Evolutionary conservation across 2,113 vertebrate genomes (phyloP).

Genomic region (Alexandromys fortis): DNA sequence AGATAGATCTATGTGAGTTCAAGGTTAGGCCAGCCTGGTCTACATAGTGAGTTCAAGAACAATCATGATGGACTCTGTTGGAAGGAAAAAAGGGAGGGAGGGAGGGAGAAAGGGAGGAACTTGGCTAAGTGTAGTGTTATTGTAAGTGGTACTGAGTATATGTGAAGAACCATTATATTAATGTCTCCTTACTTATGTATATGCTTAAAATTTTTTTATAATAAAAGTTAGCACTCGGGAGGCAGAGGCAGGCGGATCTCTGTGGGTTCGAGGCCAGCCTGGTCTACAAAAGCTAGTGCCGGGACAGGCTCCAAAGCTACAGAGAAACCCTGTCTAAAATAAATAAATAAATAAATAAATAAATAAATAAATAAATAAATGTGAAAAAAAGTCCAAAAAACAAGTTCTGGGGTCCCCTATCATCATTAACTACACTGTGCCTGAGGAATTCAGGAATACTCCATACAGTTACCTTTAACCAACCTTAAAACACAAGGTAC

Average conservation of each 20-base stretch:
- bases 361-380: no score
- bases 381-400: background rate
- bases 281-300: no score
- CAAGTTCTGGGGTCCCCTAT: background rate
- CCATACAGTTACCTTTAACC: background rate
- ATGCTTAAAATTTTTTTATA: constrained; percentile 32
- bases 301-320: no score
- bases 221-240: background rate
- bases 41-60: background rate
- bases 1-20: background rate
- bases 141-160: background rate
- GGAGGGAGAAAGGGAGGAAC: background rate
- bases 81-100: background rate
- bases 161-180: background rate
- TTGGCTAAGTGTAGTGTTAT: background rate
- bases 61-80: background rate
- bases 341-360: no score
- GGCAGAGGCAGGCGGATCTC: no score
- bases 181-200: background rate
- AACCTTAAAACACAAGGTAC: background rate
- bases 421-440: background rate
- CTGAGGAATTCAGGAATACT: background rate
- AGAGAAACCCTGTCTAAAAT: no score
- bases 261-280: no score
- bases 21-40: background rate